A percentile compares a stretch with the other conserved stretches of the same genome.
Evolutionary conservation across 2,888 invertebrate genomes (phyloP).

Genomic region (Boloria selene): DNA sequence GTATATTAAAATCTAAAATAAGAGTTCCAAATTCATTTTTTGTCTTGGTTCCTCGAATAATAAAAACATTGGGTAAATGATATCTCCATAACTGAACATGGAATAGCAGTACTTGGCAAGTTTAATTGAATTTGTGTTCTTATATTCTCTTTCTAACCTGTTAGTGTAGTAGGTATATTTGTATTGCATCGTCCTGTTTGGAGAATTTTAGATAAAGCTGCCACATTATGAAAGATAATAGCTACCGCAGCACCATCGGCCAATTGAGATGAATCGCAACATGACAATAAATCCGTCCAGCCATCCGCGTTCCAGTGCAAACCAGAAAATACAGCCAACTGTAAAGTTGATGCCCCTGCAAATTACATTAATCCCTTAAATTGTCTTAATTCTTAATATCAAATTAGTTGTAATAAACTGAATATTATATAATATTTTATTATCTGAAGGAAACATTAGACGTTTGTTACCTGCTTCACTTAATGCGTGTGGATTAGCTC

Average conservation of each 20-base stretch:
- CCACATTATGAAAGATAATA: slow-evolving; percentile 65
- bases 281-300: slow-evolving; percentile 68
- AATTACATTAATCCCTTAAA: slow-evolving; percentile 21
- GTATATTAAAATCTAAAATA: too few relatives aligned
- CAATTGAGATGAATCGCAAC: slow-evolving; percentile 74
- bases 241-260: slow-evolving; percentile 77
- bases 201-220: slow-evolving; percentile 65
- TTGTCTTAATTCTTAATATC: not conserved
- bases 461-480: slow-evolving; percentile 64
- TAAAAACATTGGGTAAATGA: too few relatives aligned
- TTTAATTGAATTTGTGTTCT: too few relatives aligned
- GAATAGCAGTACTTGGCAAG: too few relatives aligned
- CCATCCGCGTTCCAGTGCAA: slow-evolving; percentile 63
- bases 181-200: slow-evolving; percentile 72
- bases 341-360: slow-evolving; percentile 73
- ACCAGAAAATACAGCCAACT: slow-evolving; percentile 71
- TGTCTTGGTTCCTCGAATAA: too few relatives aligned
- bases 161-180: slow-evolving; percentile 70
- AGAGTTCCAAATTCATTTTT: too few relatives aligned
- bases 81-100: too few relatives aligned
- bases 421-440: not conserved
- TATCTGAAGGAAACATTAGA: not conserved
- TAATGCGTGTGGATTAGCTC: slow-evolving; percentile 70
- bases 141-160: slow-evolving; percentile 53
- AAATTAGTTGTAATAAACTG: not conserved